These are phyloP conservation scores for Oligia fasciuncula DNA, from an alignment of 2,888 invertebrate species.

Conservation along the genomic window DNA sequence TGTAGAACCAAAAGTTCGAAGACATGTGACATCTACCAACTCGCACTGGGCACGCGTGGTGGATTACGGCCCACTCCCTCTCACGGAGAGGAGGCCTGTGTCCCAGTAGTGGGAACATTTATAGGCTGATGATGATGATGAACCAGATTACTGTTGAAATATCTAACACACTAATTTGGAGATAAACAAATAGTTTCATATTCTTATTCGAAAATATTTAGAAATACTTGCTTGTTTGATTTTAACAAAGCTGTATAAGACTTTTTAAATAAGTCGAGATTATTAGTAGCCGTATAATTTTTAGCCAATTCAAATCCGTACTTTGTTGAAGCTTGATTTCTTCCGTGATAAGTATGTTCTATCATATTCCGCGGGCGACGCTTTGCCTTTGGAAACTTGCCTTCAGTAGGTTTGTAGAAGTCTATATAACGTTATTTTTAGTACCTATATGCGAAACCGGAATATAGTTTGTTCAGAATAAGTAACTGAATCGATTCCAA, in stretches of 20 bases:
- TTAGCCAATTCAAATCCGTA: neutral
- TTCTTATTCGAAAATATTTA: neutral
- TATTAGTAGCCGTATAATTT: neutral
- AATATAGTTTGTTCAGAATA: no score
- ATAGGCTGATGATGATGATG: no score
- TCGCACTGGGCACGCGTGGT: no score
- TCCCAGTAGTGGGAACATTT: no score
- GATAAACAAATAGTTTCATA: neutral
- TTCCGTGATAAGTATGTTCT: neutral
- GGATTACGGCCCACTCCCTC: no score
- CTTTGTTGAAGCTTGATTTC: neutral
- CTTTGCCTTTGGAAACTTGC: constrained; percentile 3
- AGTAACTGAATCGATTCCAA: no score
- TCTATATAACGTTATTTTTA: neutral
- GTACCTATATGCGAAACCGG: no score
- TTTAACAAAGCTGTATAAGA: neutral
- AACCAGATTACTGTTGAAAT: no score
- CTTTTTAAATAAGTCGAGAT: neutral
- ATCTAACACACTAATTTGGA: no score
- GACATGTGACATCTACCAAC: no score
- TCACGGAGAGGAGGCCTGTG: no score
- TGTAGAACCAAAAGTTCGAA: no score
- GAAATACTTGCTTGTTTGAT: neutral
- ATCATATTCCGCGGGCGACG: neutral
- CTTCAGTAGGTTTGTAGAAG: neutral